Percentiles rank a stretch among this genome's conserved stretches.
Conservation (phyloP, 1,140 invertebrate species). For the Drosophila bipectinata region DNA sequence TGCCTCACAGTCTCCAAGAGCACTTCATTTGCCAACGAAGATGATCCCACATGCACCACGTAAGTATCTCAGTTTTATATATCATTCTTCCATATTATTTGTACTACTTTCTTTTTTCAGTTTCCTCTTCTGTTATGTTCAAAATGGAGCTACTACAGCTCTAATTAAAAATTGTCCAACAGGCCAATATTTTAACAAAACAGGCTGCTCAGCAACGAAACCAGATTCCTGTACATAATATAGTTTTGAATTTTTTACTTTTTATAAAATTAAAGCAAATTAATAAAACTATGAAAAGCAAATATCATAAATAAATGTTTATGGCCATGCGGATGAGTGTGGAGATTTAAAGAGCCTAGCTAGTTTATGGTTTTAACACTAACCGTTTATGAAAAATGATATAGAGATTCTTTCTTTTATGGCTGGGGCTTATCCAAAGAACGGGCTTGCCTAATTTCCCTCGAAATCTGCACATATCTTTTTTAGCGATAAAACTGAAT, state of each 20-base stretch:
- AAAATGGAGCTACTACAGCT: neutral
- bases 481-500: neutral
- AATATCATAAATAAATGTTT: neutral
- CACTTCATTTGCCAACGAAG: slow-evolving; percentile 17
- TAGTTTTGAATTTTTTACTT: neutral
- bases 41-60: slow-evolving; percentile 47
- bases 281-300: neutral
- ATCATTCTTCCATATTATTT: neutral
- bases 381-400: neutral
- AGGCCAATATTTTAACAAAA: slow-evolving; percentile 24
- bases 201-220: neutral
- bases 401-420: neutral
- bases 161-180: neutral
- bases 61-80: neutral
- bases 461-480: slow-evolving; percentile 20
- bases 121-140: slow-evolving; percentile 25
- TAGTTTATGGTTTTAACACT: neutral
- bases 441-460: neutral
- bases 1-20: slow-evolving; percentile 1
- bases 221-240: slow-evolving; percentile 36
- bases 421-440: neutral
- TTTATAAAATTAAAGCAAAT: neutral
- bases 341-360: neutral
- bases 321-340: neutral
- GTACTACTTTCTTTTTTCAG: slow-evolving; percentile 15